Evolutionary conservation across 1,140 invertebrate genomes (phyloP).

Genomic region (Diploscapter pachys): DNA sequence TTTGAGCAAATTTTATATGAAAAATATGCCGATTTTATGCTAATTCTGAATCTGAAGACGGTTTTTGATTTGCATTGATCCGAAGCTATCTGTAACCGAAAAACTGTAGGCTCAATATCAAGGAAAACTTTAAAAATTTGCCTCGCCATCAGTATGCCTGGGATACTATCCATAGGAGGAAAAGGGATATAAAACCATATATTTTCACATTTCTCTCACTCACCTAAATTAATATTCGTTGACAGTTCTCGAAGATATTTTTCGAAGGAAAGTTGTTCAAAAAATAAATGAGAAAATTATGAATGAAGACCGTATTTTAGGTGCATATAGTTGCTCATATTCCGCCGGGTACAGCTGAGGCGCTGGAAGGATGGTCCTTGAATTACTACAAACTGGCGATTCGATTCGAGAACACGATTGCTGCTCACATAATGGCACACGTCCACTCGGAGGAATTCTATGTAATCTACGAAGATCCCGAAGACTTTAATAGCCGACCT

Average conservation of each 20-base stretch:
- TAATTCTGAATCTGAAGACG: no score
- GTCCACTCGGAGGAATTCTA: conserved; percentile 91
- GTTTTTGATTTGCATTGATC: no score
- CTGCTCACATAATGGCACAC: conserved; percentile 67
- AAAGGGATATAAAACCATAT: background rate
- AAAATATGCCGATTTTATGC: no score
- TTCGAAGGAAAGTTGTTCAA: background rate
- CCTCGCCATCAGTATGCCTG: background rate
- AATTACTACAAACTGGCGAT: conserved; percentile 50
- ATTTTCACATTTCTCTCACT: conserved; percentile 12
- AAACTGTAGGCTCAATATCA: no score
- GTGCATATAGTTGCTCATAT: conserved; percentile 47
- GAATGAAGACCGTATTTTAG: background rate
- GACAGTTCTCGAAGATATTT: conserved; percentile 29
- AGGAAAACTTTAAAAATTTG: conserved; percentile 2
- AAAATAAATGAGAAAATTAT: background rate
- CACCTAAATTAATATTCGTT: conserved; percentile 12
- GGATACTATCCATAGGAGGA: conserved; percentile 1
- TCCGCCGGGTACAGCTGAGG: conserved; percentile 40
- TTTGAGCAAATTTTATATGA: no score
- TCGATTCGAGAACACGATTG: conserved; percentile 68
- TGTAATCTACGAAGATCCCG: conserved; percentile 62
- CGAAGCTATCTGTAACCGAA: no score
- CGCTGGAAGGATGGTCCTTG: conserved; percentile 38
- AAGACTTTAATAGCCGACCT: conserved; percentile 18